Evolutionary conservation across 1,140 invertebrate species (phyloP).

Genomic region (Micrasema longulum): DNA sequence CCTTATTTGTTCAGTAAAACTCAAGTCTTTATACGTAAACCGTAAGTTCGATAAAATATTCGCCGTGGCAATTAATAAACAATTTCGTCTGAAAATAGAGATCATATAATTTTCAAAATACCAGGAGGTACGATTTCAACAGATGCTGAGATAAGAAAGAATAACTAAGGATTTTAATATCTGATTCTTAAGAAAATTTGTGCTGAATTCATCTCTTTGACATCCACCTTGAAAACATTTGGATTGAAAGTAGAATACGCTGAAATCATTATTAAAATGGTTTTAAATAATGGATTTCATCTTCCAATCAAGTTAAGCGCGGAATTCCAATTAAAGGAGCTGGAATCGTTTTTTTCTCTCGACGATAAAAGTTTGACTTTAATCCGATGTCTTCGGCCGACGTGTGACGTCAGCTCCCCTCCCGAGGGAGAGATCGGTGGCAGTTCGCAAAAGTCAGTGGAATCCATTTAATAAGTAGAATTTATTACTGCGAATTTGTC

Average conservation of each 20-base stretch:
- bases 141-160: too few species aligned
- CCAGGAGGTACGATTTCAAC: too few species aligned
- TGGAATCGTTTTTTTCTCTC: conserved; percentile 13
- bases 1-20: too few species aligned
- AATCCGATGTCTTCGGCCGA: conserved; percentile 45
- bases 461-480: conserved; percentile 55
- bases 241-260: background rate
- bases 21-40: too few species aligned
- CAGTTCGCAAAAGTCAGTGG: conserved; percentile 39
- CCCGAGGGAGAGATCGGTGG: conserved; percentile 27
- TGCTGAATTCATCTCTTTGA: too few species aligned
- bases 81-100: too few species aligned
- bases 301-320: conserved; percentile 20
- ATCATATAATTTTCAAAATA: too few species aligned
- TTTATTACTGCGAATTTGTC: conserved; percentile 54
- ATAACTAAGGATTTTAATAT: too few species aligned
- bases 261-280: too few species aligned
- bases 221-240: background rate
- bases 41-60: too few species aligned
- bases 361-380: conserved; percentile 49
- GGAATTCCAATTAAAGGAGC: conserved; percentile 28
- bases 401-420: conserved; percentile 47
- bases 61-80: too few species aligned
- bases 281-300: conserved; percentile 22
- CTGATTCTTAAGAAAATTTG: too few species aligned